phyloP scores from a whole-genome alignment of 2,888 invertebrate species.

The Nomada fucata region DNA sequence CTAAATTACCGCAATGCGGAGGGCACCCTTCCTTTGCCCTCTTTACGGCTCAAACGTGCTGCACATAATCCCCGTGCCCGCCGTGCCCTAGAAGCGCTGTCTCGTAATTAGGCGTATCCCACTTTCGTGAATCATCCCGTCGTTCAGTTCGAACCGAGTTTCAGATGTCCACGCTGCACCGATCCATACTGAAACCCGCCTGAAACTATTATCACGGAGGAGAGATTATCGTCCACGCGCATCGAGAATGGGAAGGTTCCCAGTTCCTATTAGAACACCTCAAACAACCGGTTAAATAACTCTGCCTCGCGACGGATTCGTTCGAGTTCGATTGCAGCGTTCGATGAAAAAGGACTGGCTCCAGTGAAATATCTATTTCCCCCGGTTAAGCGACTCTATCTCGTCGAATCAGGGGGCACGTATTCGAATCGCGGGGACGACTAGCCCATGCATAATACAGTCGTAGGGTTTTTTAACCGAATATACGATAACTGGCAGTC shows the following conservation, averaged over 20 bases:
- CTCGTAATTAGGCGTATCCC: constrained; percentile 45
- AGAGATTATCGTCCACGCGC: too few species aligned
- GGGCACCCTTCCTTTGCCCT: constrained; percentile 47
- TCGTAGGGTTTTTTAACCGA: constrained; percentile 60
- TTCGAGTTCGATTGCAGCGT: constrained; percentile 7
- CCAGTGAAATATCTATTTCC: constrained; percentile 27
- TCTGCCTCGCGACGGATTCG: neutral
- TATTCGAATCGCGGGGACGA: constrained; percentile 29
- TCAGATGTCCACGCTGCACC: constrained; percentile 12
- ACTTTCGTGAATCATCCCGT: constrained; percentile 20
- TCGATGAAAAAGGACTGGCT: constrained; percentile 10
- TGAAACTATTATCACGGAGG: neutral
- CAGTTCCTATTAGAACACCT: too few species aligned
- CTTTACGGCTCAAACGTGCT: constrained; percentile 61
- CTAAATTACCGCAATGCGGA: constrained; percentile 67
- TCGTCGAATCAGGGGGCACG: constrained; percentile 8
- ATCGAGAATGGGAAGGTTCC: too few species aligned
- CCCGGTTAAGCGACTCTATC: constrained; percentile 30
- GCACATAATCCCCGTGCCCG: constrained; percentile 49
- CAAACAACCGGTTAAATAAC: neutral
- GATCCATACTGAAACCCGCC: neutral
- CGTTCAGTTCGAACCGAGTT: constrained; percentile 19
- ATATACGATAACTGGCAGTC: constrained; percentile 69
- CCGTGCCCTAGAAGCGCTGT: constrained; percentile 40
- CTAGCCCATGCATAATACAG: constrained; percentile 64